A percentile compares a stretch with the other conserved stretches of the same genome.
Evolutionary conservation across 2,888 invertebrate species (phyloP).

Genomic region (Coremacera marginata): DNA sequence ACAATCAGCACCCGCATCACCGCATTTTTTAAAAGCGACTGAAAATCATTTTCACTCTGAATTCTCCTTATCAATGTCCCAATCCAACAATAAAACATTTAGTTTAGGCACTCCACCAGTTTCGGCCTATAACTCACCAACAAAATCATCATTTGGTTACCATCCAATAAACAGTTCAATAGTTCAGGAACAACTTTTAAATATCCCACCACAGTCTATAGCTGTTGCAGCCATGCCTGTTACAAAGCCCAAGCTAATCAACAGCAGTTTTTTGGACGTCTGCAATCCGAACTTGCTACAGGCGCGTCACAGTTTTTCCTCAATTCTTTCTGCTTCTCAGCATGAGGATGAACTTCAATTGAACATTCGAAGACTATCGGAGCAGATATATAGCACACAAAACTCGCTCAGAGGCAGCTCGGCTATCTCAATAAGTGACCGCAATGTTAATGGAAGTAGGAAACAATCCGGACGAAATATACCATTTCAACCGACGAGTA

Average conservation of each 20-base stretch:
- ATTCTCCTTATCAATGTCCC: slow-evolving; percentile 42
- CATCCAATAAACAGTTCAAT: not conserved
- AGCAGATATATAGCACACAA: slow-evolving; percentile 59
- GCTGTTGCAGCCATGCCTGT: slow-evolving; percentile 37
- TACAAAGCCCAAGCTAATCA: slow-evolving; percentile 41
- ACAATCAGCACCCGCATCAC: slow-evolving; percentile 62
- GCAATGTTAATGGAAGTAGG: slow-evolving; percentile 44
- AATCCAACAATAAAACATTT: not conserved
- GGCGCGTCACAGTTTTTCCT: slow-evolving; percentile 66
- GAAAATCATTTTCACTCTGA: slow-evolving; percentile 53
- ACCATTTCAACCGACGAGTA: slow-evolving; percentile 14
- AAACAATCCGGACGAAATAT: slow-evolving; percentile 32
- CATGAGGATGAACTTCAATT: slow-evolving; percentile 64
- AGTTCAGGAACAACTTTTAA: not conserved
- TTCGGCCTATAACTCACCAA: slow-evolving; percentile 48
- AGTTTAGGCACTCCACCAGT: slow-evolving; percentile 42
- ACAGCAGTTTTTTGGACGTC: slow-evolving; percentile 57
- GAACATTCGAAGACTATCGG: slow-evolving; percentile 66
- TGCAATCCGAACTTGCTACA: slow-evolving; percentile 60
- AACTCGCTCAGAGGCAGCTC: slow-evolving; percentile 44
- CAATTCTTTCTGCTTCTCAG: slow-evolving; percentile 53
- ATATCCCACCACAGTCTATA: slow-evolving; percentile 42
- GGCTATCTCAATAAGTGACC: slow-evolving; percentile 51
- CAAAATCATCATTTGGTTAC: slow-evolving; percentile 9
- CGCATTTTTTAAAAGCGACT: slow-evolving; percentile 53